Conservation (phyloP, 2,113 vertebrate genomes). For the Ancistrus triradiatus region DNA sequence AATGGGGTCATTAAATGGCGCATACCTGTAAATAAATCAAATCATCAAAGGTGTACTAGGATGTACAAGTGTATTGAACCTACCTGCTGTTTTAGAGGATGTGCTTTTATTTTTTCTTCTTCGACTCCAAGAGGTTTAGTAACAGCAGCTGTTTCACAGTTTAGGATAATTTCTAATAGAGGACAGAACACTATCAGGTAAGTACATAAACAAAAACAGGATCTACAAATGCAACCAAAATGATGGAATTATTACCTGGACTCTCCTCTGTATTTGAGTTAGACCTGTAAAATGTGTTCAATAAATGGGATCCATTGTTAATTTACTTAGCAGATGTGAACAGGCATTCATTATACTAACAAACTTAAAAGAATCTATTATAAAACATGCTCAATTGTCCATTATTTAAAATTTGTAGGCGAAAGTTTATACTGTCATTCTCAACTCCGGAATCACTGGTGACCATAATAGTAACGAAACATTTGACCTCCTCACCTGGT, state of each 20-base stretch:
- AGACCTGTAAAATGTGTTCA: background rate
- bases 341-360: background rate
- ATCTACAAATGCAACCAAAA: background rate
- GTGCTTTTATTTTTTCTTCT: conserved; percentile 12
- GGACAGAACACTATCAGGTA: background rate
- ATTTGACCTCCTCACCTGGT: conserved; percentile 73
- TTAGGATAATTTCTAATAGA: conserved; percentile 17
- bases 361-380: no score
- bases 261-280: conserved; percentile 30
- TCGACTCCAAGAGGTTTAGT: background rate
- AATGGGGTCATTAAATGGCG: no score
- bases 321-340: background rate
- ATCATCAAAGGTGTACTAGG: no score
- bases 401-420: no score
- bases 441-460: no score
- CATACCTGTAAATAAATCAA: no score
- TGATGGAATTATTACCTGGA: conserved; percentile 22
- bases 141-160: background rate
- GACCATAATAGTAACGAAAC: no score
- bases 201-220: no score
- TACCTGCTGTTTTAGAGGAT: no score
- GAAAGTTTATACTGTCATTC: no score
- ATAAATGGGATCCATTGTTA: background rate
- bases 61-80: background rate
- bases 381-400: no score